Evolutionary conservation across 2,797 vertebrate species (phyloP), one percentile per base, ranked within the genome.

Genomic region (Gila robusta): DNA sequence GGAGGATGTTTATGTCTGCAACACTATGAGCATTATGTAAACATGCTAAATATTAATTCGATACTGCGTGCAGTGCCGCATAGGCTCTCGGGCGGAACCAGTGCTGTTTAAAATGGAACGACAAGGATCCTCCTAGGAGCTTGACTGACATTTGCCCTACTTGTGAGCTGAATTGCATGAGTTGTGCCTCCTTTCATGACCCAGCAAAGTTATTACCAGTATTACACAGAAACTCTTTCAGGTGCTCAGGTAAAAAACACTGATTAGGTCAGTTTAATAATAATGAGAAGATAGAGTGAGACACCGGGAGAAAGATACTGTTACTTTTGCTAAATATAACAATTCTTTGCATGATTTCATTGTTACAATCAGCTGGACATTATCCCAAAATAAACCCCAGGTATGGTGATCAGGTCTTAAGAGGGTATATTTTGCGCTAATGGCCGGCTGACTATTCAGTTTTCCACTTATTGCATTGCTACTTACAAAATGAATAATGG

Each of bases 11-110:
- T 80, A 64, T 73, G 41, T n/a, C 23, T 41, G 56, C 23, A 72
- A 28, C 59, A 59, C 74, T 76, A 71, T 73, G 69, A 80, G 16
- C 80, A 69, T 44, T 69, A 41, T 86, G 76, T 83, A 83, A 76
- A 88, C 85, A 83, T 83, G 84, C 47, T 78, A 70, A 79, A 70
- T 52, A 80, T 66, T 86, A 83, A 86, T 86, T 70, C 26, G 62
- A 49, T 44, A 39, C 76, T 26, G 70, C 35, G 16, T 37, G 37
- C 39, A 26, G 37, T 4, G 26, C 49, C 54, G 41, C 52, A 64
- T 32, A 66, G 35, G 56, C 56, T 82, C 71, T 82, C 52, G 47
- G 26, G 52, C 12, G 49, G 81, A 79, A 78, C 70, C 28, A 54
- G 54, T 56, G 73, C 41, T 23, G 70, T 64, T 80, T 69, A 41